Conservation (phyloP, 2,113 vertebrate species). For the Pseudorasbora parva region DNA sequence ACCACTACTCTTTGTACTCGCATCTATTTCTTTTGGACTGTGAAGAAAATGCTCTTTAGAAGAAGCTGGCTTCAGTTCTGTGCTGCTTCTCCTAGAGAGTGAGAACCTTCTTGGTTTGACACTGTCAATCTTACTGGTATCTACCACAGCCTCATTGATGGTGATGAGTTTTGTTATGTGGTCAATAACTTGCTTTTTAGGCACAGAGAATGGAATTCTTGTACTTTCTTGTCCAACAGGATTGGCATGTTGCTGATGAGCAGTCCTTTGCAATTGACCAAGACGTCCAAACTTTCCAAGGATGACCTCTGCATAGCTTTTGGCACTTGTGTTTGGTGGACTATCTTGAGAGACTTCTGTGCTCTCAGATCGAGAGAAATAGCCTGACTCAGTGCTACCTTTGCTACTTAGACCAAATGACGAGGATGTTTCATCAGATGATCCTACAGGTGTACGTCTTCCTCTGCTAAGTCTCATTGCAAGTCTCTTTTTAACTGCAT, state of each 20-base stretch:
- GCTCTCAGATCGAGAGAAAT: constrained; percentile 95
- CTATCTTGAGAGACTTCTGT: constrained; percentile 88
- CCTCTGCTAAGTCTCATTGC: constrained; percentile 89
- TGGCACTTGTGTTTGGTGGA: constrained; percentile 89
- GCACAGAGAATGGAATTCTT: constrained; percentile 82
- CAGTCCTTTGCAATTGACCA: constrained; percentile 83
- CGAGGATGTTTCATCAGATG: constrained; percentile 78
- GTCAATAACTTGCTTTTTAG: constrained; percentile 94
- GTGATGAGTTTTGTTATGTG: constrained; percentile 98
- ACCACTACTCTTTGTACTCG: constrained; percentile 71
- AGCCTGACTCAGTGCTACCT: constrained; percentile 95
- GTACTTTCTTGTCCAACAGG: constrained; percentile 78
- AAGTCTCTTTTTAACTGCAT: constrained; percentile 91
- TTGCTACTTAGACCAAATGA: constrained; percentile 88
- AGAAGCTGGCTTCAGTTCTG: constrained; percentile 83
- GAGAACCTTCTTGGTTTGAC: constrained; percentile 96
- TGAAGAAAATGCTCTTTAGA: constrained; percentile 81
- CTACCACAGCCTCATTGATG: constrained; percentile 96
- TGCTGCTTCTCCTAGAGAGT: constrained; percentile 88
- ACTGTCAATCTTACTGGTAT: constrained; percentile 96
- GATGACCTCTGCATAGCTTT: constrained; percentile 95
- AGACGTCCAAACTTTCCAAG: constrained; percentile 93
- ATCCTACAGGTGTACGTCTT: constrained; percentile 79
- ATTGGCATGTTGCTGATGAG: constrained; percentile 78
- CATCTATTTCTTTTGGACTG: constrained; percentile 74